Conservation (phyloP, 2,113 vertebrate genomes). For the Lagopus leucura region DNA sequence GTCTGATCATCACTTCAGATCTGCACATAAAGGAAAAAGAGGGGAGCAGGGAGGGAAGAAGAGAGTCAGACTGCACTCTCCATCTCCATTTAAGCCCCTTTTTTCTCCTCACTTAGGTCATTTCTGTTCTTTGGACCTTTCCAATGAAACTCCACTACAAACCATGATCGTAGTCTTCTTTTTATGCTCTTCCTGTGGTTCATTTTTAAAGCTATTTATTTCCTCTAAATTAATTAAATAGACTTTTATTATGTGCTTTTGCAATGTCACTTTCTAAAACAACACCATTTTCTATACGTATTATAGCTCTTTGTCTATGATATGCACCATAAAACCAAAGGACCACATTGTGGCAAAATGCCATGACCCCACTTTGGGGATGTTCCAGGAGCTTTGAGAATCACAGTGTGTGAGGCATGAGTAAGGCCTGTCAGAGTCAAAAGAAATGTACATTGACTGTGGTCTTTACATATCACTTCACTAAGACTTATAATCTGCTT, state of each 20-base stretch:
- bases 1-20: neutral
- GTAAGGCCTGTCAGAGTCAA: neutral
- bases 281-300: conserved; percentile 47
- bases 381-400: conserved; percentile 40
- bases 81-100: neutral
- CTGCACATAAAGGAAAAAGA: neutral
- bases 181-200: neutral
- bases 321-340: conserved; percentile 45
- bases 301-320: neutral
- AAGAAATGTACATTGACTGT: neutral
- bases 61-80: neutral
- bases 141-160: neutral
- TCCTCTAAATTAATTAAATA: conserved; percentile 36
- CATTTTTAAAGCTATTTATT: conserved; percentile 5
- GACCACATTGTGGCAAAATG: conserved; percentile 60
- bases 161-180: neutral
- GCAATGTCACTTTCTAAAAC: conserved; percentile 56
- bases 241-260: conserved; percentile 62
- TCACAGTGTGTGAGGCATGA: conserved; percentile 15
- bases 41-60: neutral
- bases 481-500: neutral
- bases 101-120: neutral
- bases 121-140: neutral
- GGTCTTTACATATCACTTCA: conserved; percentile 27
- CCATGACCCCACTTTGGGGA: conserved; percentile 72